Percentiles rank a stretch among this genome's conserved stretches.
Conservation (phyloP, 2,113 vertebrate species). For the Podarcis raffonei region DNA sequence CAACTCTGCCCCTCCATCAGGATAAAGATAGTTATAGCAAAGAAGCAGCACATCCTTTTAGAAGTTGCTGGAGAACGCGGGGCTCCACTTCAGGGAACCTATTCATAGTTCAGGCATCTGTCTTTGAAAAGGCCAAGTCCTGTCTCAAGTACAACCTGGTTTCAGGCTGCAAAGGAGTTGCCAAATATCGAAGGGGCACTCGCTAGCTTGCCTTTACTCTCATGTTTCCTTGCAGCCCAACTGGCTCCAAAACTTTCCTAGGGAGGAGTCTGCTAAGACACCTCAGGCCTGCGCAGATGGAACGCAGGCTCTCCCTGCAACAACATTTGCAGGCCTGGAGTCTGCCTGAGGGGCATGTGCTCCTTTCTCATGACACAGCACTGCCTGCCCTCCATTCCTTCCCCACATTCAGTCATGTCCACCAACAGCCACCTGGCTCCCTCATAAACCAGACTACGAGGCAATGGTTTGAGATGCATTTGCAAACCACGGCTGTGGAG, state of each 20-base stretch:
- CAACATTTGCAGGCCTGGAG: too few relatives aligned
- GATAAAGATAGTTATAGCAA: not conserved
- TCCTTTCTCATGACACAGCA: not conserved
- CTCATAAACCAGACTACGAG: not conserved
- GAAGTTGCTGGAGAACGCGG: conserved; percentile 8
- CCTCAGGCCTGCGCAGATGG: too few relatives aligned
- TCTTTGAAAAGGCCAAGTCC: not conserved
- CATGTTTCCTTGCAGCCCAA: not conserved
- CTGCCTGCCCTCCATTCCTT: not conserved
- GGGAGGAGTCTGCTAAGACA: not conserved
- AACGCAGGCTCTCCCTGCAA: not conserved
- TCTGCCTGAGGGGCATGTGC: not conserved
- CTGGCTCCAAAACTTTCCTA: not conserved
- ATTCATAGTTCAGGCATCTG: conserved; percentile 42
- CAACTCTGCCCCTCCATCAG: not conserved
- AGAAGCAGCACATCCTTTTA: conserved; percentile 11
- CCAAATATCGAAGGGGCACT: not conserved
- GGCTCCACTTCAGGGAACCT: conserved; percentile 13
- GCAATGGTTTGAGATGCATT: too few relatives aligned
- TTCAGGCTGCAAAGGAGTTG: not conserved
- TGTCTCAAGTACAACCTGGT: not conserved
- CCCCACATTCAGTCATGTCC: not conserved
- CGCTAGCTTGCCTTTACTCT: not conserved
- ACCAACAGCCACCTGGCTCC: not conserved
- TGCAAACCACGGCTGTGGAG: not conserved